Conservation (phyloP, 2,888 invertebrate species). For the Podotricha telesiphe region DNA sequence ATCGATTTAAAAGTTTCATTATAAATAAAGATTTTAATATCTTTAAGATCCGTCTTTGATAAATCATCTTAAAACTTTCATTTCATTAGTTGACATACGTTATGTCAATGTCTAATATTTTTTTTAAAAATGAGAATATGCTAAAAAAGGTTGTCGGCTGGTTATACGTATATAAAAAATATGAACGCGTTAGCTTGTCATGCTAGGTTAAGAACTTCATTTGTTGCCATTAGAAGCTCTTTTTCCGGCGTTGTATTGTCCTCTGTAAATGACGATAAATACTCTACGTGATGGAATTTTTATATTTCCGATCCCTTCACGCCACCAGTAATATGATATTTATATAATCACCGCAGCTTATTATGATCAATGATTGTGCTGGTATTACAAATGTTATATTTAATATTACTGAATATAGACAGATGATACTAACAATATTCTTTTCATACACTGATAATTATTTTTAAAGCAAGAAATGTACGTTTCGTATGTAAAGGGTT, state of each 20-base stretch:
- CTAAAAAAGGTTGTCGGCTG: not conserved
- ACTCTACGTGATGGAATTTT: slow-evolving; percentile 79
- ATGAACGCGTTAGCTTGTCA: not conserved
- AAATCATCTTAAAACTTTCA: too few species aligned
- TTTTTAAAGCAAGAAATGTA: not conserved
- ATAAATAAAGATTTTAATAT: too few species aligned
- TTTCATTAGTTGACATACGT: too few species aligned
- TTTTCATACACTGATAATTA: not conserved
- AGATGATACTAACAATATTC: not conserved
- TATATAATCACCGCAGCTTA: slow-evolving; percentile 14
- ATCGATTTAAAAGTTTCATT: too few species aligned
- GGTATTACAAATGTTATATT: not conserved
- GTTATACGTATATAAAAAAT: not conserved
- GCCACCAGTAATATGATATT: slow-evolving; percentile 57
- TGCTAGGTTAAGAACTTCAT: slow-evolving; percentile 41
- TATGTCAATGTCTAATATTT: too few species aligned
- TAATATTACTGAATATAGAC: too few species aligned
- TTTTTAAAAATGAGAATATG: too few species aligned
- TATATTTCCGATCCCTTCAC: slow-evolving; percentile 77
- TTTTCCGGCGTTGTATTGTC: slow-evolving; percentile 71
- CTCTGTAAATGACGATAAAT: slow-evolving; percentile 72
- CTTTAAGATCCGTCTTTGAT: too few species aligned
- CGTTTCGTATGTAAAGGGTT: slow-evolving; percentile 2
- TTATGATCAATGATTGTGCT: slow-evolving; percentile 5
- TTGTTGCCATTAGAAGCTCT: slow-evolving; percentile 60